Percentiles rank a stretch among this genome's conserved stretches.
Conservation (phyloP, 2,888 invertebrate species). For the Nephrotoma flavescens region DNA sequence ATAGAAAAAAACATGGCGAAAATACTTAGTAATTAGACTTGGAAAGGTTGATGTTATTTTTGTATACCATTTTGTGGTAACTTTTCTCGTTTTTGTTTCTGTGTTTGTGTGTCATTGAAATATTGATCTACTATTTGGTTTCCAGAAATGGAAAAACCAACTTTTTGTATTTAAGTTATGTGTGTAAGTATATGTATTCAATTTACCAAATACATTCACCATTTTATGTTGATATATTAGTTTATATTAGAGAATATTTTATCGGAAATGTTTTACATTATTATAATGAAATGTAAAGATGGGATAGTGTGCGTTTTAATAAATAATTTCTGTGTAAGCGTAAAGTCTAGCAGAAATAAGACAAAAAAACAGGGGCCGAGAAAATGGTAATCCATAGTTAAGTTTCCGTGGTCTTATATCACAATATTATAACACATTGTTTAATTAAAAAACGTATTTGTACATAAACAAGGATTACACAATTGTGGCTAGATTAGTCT, state of each 20-base stretch:
- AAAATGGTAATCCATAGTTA: too few relatives aligned
- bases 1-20: not conserved
- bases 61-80: not conserved
- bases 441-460: too few relatives aligned
- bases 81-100: not conserved
- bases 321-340: too few relatives aligned
- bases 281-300: too few relatives aligned
- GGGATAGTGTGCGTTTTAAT: too few relatives aligned
- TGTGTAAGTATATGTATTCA: not conserved
- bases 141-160: not conserved
- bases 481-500: too few relatives aligned
- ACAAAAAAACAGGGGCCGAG: too few relatives aligned
- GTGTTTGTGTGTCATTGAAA: not conserved
- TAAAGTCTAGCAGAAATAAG: too few relatives aligned
- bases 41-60: not conserved
- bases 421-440: too few relatives aligned
- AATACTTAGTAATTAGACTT: not conserved
- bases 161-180: not conserved
- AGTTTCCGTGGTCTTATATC: too few relatives aligned
- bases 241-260: not conserved
- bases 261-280: not conserved
- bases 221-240: not conserved
- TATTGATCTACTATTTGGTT: not conserved
- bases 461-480: too few relatives aligned
- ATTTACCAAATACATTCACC: not conserved